These are phyloP conservation scores for Leptopilina clavipes DNA, from an alignment of 1,140 invertebrate species.

Conservation along the genomic window DNA sequence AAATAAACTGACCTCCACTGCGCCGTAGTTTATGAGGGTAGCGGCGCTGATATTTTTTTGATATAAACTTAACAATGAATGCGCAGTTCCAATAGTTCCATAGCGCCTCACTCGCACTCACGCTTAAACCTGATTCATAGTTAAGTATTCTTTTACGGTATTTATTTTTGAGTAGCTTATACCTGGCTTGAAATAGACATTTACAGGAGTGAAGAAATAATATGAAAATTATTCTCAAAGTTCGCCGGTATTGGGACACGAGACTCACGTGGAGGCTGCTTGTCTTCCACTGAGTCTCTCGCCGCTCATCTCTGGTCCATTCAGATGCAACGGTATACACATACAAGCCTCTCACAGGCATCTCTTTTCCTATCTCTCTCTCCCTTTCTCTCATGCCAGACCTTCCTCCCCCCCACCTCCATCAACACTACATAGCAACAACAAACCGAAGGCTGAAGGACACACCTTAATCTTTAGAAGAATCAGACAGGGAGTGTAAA, in stretches of 20 bases:
- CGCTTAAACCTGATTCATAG: too few relatives aligned
- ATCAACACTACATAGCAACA: background rate
- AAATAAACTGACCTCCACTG: too few relatives aligned
- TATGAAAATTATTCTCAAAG: background rate
- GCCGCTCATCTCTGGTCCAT: slow-evolving; percentile 59
- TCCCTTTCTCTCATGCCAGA: slow-evolving; percentile 16
- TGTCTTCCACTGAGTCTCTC: slow-evolving; percentile 47
- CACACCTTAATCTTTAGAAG: slow-evolving; percentile 36
- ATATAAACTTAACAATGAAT: too few relatives aligned
- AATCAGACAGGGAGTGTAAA: background rate
- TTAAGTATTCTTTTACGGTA: too few relatives aligned
- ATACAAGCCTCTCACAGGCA: slow-evolving; percentile 26
- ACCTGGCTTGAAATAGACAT: slow-evolving; percentile 7
- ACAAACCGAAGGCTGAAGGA: slow-evolving; percentile 24
- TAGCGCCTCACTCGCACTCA: too few relatives aligned
- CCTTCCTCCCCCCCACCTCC: background rate
- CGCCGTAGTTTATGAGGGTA: too few relatives aligned
- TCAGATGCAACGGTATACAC: slow-evolving; percentile 72
- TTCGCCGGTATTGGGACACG: slow-evolving; percentile 12
- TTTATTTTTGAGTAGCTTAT: too few relatives aligned
- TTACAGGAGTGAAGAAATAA: background rate
- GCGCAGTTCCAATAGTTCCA: too few relatives aligned
- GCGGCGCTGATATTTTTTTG: too few relatives aligned
- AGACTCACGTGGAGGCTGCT: slow-evolving; percentile 43
- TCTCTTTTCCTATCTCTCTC: slow-evolving; percentile 43